Evolutionary conservation across 2,888 invertebrate species (phyloP), one percentile per base, ranked within the genome.

Genomic region (Periphyllus acericola): DNA sequence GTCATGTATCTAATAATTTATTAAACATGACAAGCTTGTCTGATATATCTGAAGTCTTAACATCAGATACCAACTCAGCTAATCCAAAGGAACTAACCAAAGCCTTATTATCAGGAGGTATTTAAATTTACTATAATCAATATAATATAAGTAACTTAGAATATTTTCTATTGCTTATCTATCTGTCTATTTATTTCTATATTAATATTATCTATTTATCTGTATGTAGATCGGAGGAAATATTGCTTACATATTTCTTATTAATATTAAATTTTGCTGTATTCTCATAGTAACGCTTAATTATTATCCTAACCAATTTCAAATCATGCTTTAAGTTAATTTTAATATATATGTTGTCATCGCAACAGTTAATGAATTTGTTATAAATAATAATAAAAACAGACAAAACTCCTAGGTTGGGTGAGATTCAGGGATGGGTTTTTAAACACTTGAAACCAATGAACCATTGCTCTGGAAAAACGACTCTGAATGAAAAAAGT

Each of bases 21-120:
- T 29, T 81, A 60, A 87, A 87, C 21, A 74, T 87, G 32, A 81
- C 87, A 81, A 81, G 55, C 29, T 55, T 87, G 25, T 87, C 87
- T 81, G 81, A 87, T 72, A 87, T 87, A 55, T 87, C 87, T 60
- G 87, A 87, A 81, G 72, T 87, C 0, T 66, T 87, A 46, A 74
- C 72, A 40, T 66, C 79, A 8, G 74, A 87, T 32, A 60, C 80
- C 17, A 40, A 81, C 25, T 32, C 25, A 11, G 60, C 25, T 25
- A 66, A 81, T 40, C 40, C 79, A 60, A 87, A 80, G 32, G 80
- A 87, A 60, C 32, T 87, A 5, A 60, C 74, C 0, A 46, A 80
- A 81, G 40, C 66, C 32, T 80, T 87, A 32, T 9, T 87, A 66
- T 36, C 87, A 17, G 60, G 66, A 74, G 74, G 87, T 87, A 76